Base-by-base conservation (phyloP, 2,113 vertebrate genomes). In the Gorsachius goisagi region DNA sequence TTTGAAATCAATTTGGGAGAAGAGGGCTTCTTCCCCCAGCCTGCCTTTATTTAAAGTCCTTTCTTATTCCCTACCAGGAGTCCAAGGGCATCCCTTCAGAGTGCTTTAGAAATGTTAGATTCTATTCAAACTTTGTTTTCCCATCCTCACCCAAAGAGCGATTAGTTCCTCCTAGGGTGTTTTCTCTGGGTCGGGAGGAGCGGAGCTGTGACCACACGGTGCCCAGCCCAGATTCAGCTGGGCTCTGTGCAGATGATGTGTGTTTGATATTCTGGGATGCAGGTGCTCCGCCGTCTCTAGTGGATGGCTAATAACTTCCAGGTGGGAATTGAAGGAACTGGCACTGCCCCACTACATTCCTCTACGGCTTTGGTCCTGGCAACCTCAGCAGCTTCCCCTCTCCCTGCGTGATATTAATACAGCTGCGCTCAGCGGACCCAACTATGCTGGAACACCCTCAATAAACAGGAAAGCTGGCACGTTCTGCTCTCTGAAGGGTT, bases 1-100 rank as follows among this genome's bases (percentile, higher is more conserved):
- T 96, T 95, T 82, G 84, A 97, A 95, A 97, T 96, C 96, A 96
- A 47, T 97, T 88, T 35, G 49, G 69, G 85, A 92, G 96, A 79
- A 94, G 96, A 93, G 60, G 22, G 47, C 91, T 52, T 92, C 33
- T 78, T 21, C 22, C 80, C n/a, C 13, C 6, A 1, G 2, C 28
- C 37, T 2, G 11, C 74, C 53, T 79, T 92, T 68, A 30, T 47
- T 60, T 1, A 85, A 58, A 58, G 58, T 66, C 89, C 68, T 97
- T 91, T 95, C 94, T 83, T 87, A 73, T 92, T 90, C 93, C 80
- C 94, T 95, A 89, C 84, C 66, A 88, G 53, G 76, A 90, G 72
- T 92, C 72, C 58, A 87, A 95, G 93, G 85, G 59, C 90, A 93
- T 92, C 92, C 79, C 87, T 96, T 89, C 88, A 85, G 91, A 94